phyloP scores from a whole-genome alignment of 2,888 invertebrate genomes.

The Agrochola lychnidis region DNA sequence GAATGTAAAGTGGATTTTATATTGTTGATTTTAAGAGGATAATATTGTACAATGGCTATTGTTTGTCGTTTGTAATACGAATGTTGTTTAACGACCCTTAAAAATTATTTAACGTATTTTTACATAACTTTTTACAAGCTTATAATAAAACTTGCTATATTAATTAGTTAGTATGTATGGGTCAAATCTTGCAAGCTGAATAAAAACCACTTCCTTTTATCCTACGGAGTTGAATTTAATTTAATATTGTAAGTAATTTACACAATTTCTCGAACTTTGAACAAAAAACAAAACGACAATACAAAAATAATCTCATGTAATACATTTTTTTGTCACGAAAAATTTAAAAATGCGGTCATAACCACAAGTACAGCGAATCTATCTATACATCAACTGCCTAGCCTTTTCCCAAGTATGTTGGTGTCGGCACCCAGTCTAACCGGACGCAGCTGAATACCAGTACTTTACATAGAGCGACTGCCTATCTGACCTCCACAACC shows the following conservation, averaged over 20 bases:
- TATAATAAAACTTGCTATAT: neutral
- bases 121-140: neutral
- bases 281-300: neutral
- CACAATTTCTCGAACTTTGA: neutral
- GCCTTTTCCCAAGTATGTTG: neutral
- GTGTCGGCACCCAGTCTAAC: too few relatives aligned
- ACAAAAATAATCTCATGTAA: too few relatives aligned
- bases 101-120: neutral
- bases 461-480: neutral
- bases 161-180: neutral
- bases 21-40: conserved; percentile 32
- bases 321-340: neutral
- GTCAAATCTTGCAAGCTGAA: neutral
- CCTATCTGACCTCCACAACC: neutral
- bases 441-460: neutral
- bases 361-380: neutral
- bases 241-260: too few relatives aligned
- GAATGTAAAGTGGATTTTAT: conserved; percentile 45
- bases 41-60: conserved; percentile 5
- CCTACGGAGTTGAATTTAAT: neutral
- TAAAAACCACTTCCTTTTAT: too few relatives aligned
- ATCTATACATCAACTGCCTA: neutral
- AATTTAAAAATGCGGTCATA: neutral
- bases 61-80: neutral
- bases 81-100: neutral